Evolutionary conservation across 2,888 invertebrate species (phyloP), one percentile per base, ranked within the genome.

Genomic region (Cenopis cana): DNA sequence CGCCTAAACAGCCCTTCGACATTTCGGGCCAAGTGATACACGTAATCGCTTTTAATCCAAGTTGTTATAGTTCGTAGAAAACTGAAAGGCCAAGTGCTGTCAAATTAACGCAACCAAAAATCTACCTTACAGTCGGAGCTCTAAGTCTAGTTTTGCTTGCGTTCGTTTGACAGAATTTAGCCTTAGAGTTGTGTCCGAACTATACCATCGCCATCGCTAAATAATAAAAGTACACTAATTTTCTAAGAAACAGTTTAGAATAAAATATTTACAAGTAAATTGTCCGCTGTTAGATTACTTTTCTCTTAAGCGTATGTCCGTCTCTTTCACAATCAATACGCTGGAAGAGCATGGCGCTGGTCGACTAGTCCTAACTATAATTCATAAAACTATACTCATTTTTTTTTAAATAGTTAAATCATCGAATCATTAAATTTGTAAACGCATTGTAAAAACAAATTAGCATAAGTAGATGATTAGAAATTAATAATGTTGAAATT

Each of bases 391-490:
- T 70, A 69, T 65, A 70, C 70, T 70, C 70, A 70, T 70, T 59
- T 69, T 24, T n/a, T 24, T 60, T 64, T 52, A 29, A 59, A 66
- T 70, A 70, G 46, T 52, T 52, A 24, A 59, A 66, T 65, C 65
- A 70, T 66, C 60, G 70, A 49, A 66, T 60, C 70, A 70, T 66
- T 57, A 65, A 70, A 66, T 54, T 70, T 65, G 59, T 55, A 36
- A 59, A 59, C 52, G 46, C 60, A 66, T 78, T 87, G 83, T 85
- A 83, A 83, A 88, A 88, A 88, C 85, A 89, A 89, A 88, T 85
- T 88, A 87, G 84, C 76, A 60, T 89, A 90, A 88, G 86, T 90
- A 89, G 86, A 82, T 83, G 78, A 84, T 84, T 87, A 85, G 83
- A 84, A 82, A 79, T 78, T 81, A 82, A 81, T 79, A 77, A 82